phyloP scores from a whole-genome alignment of 2,113 vertebrate genomes.

The Dinomys branickii region DNA sequence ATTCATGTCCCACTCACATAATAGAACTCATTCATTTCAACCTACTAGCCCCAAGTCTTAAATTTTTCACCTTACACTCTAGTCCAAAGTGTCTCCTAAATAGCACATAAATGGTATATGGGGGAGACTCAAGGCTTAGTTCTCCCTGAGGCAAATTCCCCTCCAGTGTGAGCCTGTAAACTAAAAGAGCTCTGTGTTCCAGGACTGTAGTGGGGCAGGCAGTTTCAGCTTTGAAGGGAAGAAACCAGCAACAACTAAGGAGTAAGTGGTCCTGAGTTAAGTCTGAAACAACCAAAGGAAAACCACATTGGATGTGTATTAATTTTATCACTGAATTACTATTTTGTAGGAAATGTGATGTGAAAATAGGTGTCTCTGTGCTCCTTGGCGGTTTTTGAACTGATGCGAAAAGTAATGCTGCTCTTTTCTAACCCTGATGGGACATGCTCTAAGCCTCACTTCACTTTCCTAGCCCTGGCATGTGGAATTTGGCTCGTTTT shows the following conservation, averaged over 20 bases:
- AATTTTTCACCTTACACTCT: not conserved
- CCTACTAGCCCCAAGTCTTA: not conserved
- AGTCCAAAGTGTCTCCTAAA: not conserved
- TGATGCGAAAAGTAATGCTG: not conserved
- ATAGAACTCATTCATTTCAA: not conserved
- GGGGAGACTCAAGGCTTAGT: not conserved
- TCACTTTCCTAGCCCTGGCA: not conserved
- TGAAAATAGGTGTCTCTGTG: not conserved
- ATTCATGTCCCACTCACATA: not conserved
- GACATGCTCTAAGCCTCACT: not conserved
- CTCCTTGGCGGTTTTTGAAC: not conserved
- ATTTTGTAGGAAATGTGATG: not conserved
- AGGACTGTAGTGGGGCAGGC: rapidly evolving
- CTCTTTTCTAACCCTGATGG: not conserved
- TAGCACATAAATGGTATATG: not conserved
- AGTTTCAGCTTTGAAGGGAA: not conserved
- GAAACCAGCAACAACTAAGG: not conserved
- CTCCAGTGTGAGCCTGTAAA: not conserved
- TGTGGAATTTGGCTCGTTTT: too few species aligned
- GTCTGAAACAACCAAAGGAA: not conserved
- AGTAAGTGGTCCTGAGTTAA: not conserved
- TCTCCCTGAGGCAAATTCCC: not conserved
- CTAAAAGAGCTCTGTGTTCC: not conserved
- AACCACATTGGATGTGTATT: not conserved
- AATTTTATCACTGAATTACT: not conserved